These are phyloP conservation scores for Lasioglossum villosulum DNA, from an alignment of 2,888 invertebrate genomes.

Conservation along the genomic window DNA sequence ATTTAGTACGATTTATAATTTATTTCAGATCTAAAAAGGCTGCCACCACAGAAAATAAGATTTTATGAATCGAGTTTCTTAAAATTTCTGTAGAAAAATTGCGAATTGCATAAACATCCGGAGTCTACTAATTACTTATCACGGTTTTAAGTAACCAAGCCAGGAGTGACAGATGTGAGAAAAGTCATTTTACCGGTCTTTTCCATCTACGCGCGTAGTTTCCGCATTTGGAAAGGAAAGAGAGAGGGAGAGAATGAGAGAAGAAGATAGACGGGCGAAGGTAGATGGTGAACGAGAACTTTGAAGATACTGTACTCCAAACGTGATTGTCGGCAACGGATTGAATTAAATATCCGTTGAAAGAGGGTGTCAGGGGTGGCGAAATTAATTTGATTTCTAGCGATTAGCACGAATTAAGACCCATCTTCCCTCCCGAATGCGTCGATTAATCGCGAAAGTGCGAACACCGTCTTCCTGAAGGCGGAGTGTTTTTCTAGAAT, in stretches of 20 bases:
- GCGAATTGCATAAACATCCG: too few species aligned
- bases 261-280: slow-evolving; percentile 23
- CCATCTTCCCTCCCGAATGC: slow-evolving; percentile 23
- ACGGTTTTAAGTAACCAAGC: too few species aligned
- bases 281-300: slow-evolving; percentile 28
- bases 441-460: slow-evolving; percentile 47
- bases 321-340: slow-evolving; percentile 70
- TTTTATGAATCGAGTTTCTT: too few species aligned
- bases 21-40: too few species aligned
- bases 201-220: neutral
- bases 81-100: too few species aligned
- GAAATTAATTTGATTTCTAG: slow-evolving; percentile 68
- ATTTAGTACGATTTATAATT: too few species aligned
- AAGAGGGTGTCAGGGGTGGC: slow-evolving; percentile 10
- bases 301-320: slow-evolving; percentile 57
- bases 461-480: slow-evolving; percentile 1
- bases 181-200: too few species aligned
- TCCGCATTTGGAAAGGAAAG: neutral
- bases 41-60: too few species aligned
- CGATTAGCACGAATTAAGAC: slow-evolving; percentile 70
- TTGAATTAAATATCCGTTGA: slow-evolving; percentile 69
- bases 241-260: slow-evolving; percentile 15
- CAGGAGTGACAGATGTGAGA: too few species aligned
- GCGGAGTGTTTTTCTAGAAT: neutral
- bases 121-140: too few species aligned